A percentile compares a stretch with the other conserved stretches of the same genome.
phyloP scores from a whole-genome alignment of 2,888 invertebrate genomes.

The Pammene aurita region DNA sequence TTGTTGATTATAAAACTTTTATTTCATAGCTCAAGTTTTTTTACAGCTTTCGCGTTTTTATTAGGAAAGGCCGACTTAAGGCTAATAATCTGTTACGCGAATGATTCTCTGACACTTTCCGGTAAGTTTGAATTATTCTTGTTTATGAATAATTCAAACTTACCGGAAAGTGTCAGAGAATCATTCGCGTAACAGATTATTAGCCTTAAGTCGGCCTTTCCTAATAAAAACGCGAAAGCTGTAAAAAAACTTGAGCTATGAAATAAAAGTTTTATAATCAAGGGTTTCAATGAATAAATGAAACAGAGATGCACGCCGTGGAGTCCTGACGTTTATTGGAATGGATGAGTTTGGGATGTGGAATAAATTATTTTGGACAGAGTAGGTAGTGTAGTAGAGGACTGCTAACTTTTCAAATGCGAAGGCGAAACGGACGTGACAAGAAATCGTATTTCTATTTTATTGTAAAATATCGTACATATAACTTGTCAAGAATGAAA shows the following conservation, averaged over 20 bases:
- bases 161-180: conserved; percentile 25
- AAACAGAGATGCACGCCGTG: conserved; percentile 34
- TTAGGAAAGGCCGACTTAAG: conserved; percentile 14
- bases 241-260: conserved; percentile 33
- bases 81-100: conserved; percentile 28
- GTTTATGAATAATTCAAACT: conserved; percentile 38
- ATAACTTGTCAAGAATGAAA: too few relatives aligned
- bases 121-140: conserved; percentile 38
- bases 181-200: conserved; percentile 31
- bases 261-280: conserved; percentile 33
- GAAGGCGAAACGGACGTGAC: not conserved
- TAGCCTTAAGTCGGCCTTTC: conserved; percentile 11
- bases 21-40: conserved; percentile 32
- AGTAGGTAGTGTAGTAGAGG: not conserved
- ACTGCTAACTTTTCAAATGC: not conserved
- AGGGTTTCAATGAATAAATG: conserved; percentile 35
- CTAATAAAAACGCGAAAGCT: conserved; percentile 29
- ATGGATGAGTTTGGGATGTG: conserved; percentile 31
- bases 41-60: conserved; percentile 32
- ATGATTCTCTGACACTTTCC: conserved; percentile 24
- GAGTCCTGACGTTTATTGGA: conserved; percentile 35
- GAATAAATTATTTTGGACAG: conserved; percentile 11
- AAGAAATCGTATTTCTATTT: too few relatives aligned
- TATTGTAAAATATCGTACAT: not conserved
- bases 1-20: conserved; percentile 34